Evolutionary conservation across 2,888 invertebrate species (phyloP).

Genomic region (Caprella mutica): DNA sequence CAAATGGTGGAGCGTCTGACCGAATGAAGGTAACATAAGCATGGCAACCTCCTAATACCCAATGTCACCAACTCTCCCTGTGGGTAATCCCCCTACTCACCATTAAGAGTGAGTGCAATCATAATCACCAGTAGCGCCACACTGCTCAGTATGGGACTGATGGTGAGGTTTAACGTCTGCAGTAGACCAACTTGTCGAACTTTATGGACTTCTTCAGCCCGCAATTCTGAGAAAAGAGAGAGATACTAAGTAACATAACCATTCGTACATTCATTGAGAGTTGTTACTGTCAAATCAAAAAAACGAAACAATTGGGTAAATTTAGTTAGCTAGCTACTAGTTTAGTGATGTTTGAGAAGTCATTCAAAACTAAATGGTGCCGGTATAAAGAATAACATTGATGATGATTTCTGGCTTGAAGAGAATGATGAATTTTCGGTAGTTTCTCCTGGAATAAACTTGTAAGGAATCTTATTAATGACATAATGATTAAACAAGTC

Average conservation of each 20-base stretch:
- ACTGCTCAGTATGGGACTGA: slow-evolving; percentile 2
- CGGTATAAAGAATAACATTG: background rate
- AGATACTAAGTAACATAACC: background rate
- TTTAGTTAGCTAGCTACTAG: background rate
- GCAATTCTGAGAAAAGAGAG: background rate
- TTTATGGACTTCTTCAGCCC: background rate
- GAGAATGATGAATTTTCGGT: too few relatives aligned
- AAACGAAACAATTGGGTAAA: background rate
- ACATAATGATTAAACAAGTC: too few relatives aligned
- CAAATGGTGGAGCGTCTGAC: too few relatives aligned
- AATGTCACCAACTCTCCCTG: too few relatives aligned
- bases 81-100: background rate
- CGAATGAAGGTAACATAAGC: too few relatives aligned
- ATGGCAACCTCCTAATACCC: too few relatives aligned
- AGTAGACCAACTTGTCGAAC: slow-evolving; percentile 6
- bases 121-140: slow-evolving; percentile 1
- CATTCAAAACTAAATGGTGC: background rate
- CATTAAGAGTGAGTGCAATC: slow-evolving; percentile 3
- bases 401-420: too few relatives aligned
- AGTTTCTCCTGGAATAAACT: too few relatives aligned
- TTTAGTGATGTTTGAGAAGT: background rate
- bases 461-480: too few relatives aligned
- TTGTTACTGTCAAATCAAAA: background rate
- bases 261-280: too few relatives aligned
- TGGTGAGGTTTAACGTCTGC: slow-evolving; percentile 6